These are phyloP conservation scores for Cephonodes hylas DNA, from an alignment of 2,888 invertebrate genomes.

Conservation along the genomic window DNA sequence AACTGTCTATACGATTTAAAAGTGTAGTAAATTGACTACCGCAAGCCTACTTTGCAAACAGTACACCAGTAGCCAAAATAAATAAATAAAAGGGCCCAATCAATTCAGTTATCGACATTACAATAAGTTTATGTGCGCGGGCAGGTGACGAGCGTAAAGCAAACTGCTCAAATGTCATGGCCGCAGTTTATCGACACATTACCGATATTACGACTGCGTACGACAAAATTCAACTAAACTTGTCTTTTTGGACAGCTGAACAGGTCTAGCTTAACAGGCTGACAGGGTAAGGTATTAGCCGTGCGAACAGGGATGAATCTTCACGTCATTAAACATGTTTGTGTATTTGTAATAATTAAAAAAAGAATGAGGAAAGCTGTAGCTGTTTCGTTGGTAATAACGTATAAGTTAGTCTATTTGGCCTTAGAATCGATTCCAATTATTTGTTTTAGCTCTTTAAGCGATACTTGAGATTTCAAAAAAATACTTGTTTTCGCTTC, in stretches of 20 bases:
- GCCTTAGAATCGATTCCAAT: no score
- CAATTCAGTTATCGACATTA: slow-evolving; percentile 23
- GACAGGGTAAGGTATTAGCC: not conserved
- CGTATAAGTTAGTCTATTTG: no score
- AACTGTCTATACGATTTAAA: not conserved
- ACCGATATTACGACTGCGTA: slow-evolving; percentile 28
- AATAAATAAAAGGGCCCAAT: slow-evolving; percentile 5
- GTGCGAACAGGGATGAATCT: not conserved
- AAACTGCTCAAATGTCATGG: slow-evolving; percentile 39
- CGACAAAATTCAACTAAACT: not conserved
- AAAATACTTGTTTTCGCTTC: no score
- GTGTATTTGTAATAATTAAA: not conserved
- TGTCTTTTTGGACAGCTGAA: slow-evolving; percentile 5
- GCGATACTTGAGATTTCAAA: no score
- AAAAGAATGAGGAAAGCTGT: not conserved
- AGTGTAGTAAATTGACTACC: not conserved
- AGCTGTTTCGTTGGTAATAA: no score
- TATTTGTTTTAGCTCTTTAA: no score
- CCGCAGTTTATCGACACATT: slow-evolving; percentile 30
- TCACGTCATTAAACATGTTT: not conserved
- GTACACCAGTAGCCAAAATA: not conserved
- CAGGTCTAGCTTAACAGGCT: not conserved
- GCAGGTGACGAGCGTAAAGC: slow-evolving; percentile 25
- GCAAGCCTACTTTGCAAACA: not conserved
- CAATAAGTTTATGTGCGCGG: slow-evolving; percentile 33